Evolutionary conservation across 2,888 invertebrate genomes (phyloP).

Genomic region (Elegia similella): DNA sequence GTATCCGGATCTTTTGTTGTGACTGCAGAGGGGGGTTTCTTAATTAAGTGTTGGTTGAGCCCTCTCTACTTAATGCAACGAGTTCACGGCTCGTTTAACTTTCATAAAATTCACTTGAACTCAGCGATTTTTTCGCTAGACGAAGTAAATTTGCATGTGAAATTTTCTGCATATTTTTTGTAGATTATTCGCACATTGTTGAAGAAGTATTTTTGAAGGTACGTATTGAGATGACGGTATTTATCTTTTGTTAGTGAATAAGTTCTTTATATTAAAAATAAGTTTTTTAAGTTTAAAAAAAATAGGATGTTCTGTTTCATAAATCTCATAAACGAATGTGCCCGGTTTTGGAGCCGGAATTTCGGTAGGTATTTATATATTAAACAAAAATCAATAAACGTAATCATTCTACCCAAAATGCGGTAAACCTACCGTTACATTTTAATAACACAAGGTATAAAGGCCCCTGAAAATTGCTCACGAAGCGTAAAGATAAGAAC

Average conservation of each 20-base stretch:
- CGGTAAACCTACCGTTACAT: background rate
- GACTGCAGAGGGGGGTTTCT: constrained; percentile 69
- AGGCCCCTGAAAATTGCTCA: constrained; percentile 1
- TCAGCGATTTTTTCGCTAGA: constrained; percentile 72
- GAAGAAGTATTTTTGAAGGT: background rate
- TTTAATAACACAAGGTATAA: background rate
- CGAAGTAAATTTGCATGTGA: constrained; percentile 56
- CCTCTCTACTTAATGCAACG: constrained; percentile 78
- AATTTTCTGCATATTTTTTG: constrained; percentile 7
- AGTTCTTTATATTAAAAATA: too few species aligned
- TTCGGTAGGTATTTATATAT: too few species aligned
- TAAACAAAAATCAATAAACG: too few species aligned
- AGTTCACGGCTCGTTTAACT: constrained; percentile 78
- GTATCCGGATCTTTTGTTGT: constrained; percentile 73
- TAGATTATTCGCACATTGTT: too few species aligned
- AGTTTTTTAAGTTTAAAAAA: too few species aligned
- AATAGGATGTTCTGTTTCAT: too few species aligned
- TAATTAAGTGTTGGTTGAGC: constrained; percentile 79
- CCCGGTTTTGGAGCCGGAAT: too few species aligned
- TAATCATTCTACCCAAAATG: too few species aligned
- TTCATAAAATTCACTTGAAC: constrained; percentile 76
- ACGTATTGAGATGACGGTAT: too few species aligned
- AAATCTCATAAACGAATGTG: too few species aligned
- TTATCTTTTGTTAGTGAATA: too few species aligned
- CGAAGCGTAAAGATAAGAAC: constrained; percentile 12